A percentile compares a stretch with the other conserved stretches of the same genome.
These are phyloP conservation scores for Piliocolobus tephrosceles DNA, from an alignment of 2,113 vertebrate genomes.

Conservation along the genomic window DNA sequence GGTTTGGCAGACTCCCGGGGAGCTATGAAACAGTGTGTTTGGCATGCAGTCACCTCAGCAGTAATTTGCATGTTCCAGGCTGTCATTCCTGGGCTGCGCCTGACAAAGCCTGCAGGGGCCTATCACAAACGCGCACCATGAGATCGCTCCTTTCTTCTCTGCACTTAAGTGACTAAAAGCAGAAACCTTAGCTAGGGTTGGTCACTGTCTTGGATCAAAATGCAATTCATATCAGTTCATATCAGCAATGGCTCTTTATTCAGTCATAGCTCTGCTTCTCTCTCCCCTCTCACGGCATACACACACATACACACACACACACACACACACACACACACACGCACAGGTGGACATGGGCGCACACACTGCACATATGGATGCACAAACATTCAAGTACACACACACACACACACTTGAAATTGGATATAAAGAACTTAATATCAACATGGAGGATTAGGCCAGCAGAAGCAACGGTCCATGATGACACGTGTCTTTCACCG, in stretches of 20 bases:
- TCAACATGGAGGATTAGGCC: rapidly evolving
- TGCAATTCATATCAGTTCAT: rapidly evolving
- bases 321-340: rapidly evolving
- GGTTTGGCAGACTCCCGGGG: constrained; percentile 73
- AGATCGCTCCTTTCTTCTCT: neutral
- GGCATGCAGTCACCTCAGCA: constrained; percentile 70
- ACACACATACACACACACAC: rapidly evolving
- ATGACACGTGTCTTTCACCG: rapidly evolving
- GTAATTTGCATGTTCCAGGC: constrained; percentile 73
- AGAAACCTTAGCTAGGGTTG: neutral
- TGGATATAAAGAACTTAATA: too few relatives aligned
- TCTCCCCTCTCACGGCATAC: too few relatives aligned
- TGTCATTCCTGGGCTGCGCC: constrained; percentile 63
- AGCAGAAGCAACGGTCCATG: rapidly evolving
- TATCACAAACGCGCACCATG: neutral
- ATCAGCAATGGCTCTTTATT: rapidly evolving
- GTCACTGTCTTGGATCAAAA: rapidly evolving
- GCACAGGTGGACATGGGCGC: neutral
- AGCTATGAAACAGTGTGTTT: constrained; percentile 73
- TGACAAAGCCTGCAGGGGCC: constrained; percentile 59
- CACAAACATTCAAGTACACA: neutral
- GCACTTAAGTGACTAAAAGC: rapidly evolving
- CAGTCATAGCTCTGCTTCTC: neutral
- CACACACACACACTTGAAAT: neutral
- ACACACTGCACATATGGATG: neutral